phyloP scores from a whole-genome alignment of 2,888 invertebrate species.

The Smittia aterrima region DNA sequence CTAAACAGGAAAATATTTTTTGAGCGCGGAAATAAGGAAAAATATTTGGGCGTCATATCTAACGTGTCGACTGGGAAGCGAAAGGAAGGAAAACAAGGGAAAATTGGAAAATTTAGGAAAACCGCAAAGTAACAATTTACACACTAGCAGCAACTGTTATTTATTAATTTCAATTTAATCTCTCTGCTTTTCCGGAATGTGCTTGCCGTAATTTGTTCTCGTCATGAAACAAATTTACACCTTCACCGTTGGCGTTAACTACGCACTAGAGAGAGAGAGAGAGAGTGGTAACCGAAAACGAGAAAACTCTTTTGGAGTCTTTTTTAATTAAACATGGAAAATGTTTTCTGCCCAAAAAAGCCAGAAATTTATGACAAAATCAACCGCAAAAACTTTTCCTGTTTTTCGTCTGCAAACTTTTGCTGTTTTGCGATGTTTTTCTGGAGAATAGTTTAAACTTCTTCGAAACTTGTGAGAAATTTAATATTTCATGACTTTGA shows the following conservation, averaged over 20 bases:
- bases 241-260: not conserved
- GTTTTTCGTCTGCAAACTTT: slow-evolving; percentile 5
- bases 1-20: slow-evolving; percentile 10
- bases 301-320: not conserved
- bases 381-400: not conserved
- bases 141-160: slow-evolving; percentile 33
- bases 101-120: slow-evolving; percentile 29
- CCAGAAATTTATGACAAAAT: slow-evolving; percentile 28
- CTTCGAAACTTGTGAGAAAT: not conserved
- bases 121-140: slow-evolving; percentile 29
- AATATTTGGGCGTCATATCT: not conserved
- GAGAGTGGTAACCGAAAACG: not conserved
- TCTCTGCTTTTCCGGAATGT: slow-evolving; percentile 11
- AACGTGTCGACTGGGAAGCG: not conserved
- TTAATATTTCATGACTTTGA: too few relatives aligned
- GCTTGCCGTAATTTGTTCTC: slow-evolving; percentile 37
- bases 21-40: slow-evolving; percentile 6
- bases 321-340: not conserved
- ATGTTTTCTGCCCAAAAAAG: not conserved
- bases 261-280: not conserved
- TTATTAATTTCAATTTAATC: slow-evolving; percentile 41
- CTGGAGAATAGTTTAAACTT: not conserved
- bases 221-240: slow-evolving; percentile 34
- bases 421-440: not conserved
- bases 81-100: slow-evolving; percentile 5